Evolutionary conservation across 2,888 invertebrate species (phyloP).

Genomic region (Drosophila paramelanica): DNA sequence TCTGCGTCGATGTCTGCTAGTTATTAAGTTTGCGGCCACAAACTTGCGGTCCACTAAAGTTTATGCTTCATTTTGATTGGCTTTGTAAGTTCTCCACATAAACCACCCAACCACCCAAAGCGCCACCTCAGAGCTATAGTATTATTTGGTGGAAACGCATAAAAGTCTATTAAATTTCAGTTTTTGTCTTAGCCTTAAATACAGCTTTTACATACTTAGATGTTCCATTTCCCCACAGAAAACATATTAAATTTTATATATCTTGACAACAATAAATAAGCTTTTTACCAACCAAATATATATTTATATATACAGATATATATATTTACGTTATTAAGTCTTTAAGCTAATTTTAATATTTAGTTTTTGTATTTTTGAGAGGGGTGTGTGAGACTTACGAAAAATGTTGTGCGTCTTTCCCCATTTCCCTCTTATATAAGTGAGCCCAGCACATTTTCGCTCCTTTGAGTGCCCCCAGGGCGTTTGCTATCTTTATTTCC

Average conservation of each 20-base stretch:
- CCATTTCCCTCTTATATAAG: background rate
- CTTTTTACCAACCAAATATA: background rate
- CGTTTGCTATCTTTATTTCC: constrained; percentile 34
- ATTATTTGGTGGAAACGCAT: background rate
- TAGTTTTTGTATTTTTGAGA: background rate
- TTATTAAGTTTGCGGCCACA: constrained; percentile 71
- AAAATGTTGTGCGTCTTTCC: background rate
- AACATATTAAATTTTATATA: background rate
- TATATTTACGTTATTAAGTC: background rate
- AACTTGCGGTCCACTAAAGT: constrained; percentile 64
- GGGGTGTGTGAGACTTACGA: background rate
- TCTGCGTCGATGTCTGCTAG: constrained; percentile 41
- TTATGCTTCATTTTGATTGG: constrained; percentile 58
- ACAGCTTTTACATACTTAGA: background rate
- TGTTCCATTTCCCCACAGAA: background rate
- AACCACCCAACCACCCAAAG: background rate
- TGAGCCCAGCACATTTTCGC: constrained; percentile 7
- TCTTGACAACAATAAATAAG: background rate
- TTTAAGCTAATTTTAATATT: constrained; percentile 1
- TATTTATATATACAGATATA: background rate
- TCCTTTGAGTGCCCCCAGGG: constrained; percentile 9
- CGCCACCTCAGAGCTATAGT: background rate
- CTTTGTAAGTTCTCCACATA: constrained; percentile 24
- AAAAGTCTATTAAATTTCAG: constrained; percentile 5
- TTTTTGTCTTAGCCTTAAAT: constrained; percentile 6